Evolutionary conservation across 2,113 vertebrate genomes (phyloP).

Genomic region (Capra hircus): DNA sequence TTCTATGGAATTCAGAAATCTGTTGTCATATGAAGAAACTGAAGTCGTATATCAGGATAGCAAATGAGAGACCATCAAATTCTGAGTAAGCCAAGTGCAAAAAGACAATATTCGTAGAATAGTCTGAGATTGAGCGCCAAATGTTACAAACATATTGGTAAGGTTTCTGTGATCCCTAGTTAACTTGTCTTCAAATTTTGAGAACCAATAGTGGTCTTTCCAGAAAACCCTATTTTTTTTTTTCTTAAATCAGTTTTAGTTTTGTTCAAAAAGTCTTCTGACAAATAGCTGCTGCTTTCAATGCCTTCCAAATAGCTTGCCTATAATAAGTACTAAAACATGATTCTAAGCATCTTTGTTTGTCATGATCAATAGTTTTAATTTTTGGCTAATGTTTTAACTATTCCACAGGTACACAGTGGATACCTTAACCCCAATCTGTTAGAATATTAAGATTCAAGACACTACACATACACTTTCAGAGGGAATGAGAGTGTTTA

Average conservation of each 20-base stretch:
- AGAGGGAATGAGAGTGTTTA: not conserved
- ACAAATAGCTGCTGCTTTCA: not conserved
- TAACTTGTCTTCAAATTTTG: not conserved
- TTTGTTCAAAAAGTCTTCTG: not conserved
- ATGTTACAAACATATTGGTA: fast-evolving
- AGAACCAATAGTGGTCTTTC: not conserved
- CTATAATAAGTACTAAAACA: not conserved
- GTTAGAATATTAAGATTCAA: not conserved
- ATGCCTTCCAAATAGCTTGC: not conserved
- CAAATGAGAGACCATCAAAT: not conserved
- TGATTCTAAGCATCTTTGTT: not conserved
- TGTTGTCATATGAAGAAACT: not conserved
- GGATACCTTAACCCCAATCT: fast-evolving
- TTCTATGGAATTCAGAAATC: not conserved
- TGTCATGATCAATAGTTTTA: not conserved
- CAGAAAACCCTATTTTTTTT: not conserved
- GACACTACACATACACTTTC: fast-evolving
- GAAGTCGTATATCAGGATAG: fast-evolving
- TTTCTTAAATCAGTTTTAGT: not conserved
- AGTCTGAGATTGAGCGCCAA: fast-evolving
- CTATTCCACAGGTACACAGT: not conserved
- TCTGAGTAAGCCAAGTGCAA: not conserved
- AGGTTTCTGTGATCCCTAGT: not conserved
- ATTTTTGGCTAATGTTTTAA: not conserved
- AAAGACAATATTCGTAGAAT: fast-evolving